Evolutionary conservation across 2,888 invertebrate genomes (phyloP).

Genomic region (Apodemia mormo): DNA sequence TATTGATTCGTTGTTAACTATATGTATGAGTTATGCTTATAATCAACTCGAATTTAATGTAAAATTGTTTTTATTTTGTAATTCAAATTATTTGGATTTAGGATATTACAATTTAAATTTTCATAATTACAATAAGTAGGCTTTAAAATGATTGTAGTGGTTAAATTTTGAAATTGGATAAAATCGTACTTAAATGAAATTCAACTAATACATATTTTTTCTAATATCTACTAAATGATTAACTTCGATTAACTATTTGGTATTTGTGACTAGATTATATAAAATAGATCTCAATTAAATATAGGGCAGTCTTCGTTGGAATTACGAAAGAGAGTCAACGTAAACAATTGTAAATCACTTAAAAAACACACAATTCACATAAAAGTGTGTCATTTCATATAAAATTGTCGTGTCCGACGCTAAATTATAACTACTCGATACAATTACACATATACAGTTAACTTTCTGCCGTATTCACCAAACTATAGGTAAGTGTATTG

Average conservation of each 20-base stretch:
- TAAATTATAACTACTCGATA: conserved; percentile 51
- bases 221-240: conserved; percentile 59
- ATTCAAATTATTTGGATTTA: not conserved
- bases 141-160: conserved; percentile 14
- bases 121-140: not conserved
- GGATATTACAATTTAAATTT: not conserved
- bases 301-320: conserved; percentile 81
- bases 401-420: conserved; percentile 51
- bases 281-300: conserved; percentile 80
- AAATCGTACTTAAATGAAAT: conserved; percentile 16
- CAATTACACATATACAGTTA: conserved; percentile 63
- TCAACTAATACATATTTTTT: conserved; percentile 38
- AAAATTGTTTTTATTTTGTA: not conserved
- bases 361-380: conserved; percentile 61
- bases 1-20: not conserved
- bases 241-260: conserved; percentile 67
- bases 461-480: conserved; percentile 79
- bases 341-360: conserved; percentile 68
- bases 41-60: not conserved
- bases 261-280: conserved; percentile 77
- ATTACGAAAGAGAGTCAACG: conserved; percentile 73
- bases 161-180: conserved; percentile 9
- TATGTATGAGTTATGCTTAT: not conserved
- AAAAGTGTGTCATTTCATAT: conserved; percentile 57
- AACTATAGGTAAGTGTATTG: conserved; percentile 78